Percentiles rank a stretch among this genome's conserved stretches.
phyloP scores from a whole-genome alignment of 2,797 vertebrate species.

The Arnoldichthys spilopterus region DNA sequence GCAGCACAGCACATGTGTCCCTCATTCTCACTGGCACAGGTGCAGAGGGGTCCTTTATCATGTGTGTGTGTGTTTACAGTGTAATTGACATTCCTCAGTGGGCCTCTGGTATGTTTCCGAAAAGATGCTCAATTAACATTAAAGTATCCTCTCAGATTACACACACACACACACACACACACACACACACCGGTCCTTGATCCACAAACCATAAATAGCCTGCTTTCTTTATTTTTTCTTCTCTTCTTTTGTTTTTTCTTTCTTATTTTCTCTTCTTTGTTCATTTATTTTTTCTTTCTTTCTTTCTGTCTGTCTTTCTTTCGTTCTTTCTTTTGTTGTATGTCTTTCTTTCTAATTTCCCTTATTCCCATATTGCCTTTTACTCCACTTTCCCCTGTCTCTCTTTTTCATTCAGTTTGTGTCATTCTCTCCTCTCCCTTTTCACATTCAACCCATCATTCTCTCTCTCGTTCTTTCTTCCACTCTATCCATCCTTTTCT shows the following conservation, averaged over 20 bases:
- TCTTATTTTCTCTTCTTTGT: not conserved
- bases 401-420: constrained; percentile 8
- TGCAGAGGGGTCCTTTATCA: constrained; percentile 40
- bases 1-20: constrained; percentile 37
- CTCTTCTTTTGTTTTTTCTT: not conserved
- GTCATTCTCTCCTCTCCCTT: not conserved
- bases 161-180: too few relatives aligned
- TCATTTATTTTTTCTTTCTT: not conserved
- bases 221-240: not conserved
- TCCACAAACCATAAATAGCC: too few relatives aligned
- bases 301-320: not conserved
- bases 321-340: not conserved
- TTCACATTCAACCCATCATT: constrained; percentile 4
- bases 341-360: too few relatives aligned
- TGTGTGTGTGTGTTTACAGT: constrained; percentile 56
- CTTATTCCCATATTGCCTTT: not conserved
- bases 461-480: constrained; percentile 5
- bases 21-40: constrained; percentile 51
- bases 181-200: too few relatives aligned
- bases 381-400: too few relatives aligned
- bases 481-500: not conserved
- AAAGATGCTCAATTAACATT: constrained; percentile 55
- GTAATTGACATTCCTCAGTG: constrained; percentile 62
- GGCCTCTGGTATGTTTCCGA: constrained; percentile 49
- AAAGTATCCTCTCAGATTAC: constrained; percentile 50